Evolutionary conservation across 2,797 vertebrate genomes (phyloP).

Genomic region (Clarias pachynema): DNA sequence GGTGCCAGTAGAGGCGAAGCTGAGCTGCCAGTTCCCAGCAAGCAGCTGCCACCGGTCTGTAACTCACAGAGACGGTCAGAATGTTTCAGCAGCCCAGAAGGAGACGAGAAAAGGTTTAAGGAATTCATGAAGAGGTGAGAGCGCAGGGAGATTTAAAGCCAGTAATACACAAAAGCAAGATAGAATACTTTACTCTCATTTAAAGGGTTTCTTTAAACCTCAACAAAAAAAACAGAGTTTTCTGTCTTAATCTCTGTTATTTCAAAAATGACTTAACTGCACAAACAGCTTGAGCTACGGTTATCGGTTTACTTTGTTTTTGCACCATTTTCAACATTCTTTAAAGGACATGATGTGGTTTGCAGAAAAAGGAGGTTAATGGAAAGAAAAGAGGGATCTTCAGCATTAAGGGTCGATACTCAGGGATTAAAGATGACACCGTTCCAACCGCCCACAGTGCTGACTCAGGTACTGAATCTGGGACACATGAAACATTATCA

Average conservation of each 20-base stretch:
- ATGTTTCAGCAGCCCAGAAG: slow-evolving; percentile 46
- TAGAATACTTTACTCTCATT: background rate
- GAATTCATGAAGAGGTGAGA: slow-evolving; percentile 29
- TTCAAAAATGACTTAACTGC: background rate
- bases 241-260: background rate
- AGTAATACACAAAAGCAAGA: background rate
- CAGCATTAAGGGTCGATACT: slow-evolving; percentile 15
- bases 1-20: slow-evolving; percentile 46
- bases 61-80: slow-evolving; percentile 44
- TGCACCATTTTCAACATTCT: background rate
- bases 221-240: background rate
- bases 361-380: background rate
- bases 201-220: background rate
- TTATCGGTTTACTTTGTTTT: background rate
- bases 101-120: slow-evolving; percentile 13
- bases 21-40: slow-evolving; percentile 45
- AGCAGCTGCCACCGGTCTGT: slow-evolving; percentile 11
- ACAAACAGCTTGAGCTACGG: background rate
- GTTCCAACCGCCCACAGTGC: background rate
- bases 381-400: background rate
- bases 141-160: background rate
- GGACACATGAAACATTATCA: background rate
- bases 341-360: slow-evolving; percentile 21
- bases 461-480: background rate
- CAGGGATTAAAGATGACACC: slow-evolving; percentile 30